Conservation (phyloP, 2,888 invertebrate species). For the Hydriomena furcata region DNA sequence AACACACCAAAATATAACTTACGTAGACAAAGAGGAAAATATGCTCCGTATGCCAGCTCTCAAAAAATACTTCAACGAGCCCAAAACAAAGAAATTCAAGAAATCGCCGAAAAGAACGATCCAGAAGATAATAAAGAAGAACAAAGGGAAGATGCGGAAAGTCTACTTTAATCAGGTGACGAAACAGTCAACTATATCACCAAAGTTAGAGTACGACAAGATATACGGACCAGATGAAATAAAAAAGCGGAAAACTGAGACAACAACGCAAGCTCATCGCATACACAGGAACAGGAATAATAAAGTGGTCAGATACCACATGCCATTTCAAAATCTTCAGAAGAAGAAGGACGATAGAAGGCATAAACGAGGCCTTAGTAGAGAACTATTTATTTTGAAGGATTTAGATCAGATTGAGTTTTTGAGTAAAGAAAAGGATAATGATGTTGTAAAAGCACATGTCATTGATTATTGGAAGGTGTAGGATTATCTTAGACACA, state of each 20-base stretch:
- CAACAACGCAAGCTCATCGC: conserved; percentile 48
- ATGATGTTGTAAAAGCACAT: conserved; percentile 54
- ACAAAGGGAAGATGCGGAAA: conserved; percentile 52
- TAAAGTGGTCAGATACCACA: conserved; percentile 55
- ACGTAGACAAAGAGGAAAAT: conserved; percentile 64
- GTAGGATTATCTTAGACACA: neutral
- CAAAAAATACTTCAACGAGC: conserved; percentile 45
- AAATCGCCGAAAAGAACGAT: conserved; percentile 65
- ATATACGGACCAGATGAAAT: conserved; percentile 42
- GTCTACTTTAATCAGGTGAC: conserved; percentile 46
- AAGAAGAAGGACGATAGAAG: conserved; percentile 49
- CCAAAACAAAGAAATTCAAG: conserved; percentile 51
- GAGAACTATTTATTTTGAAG: conserved; percentile 56
- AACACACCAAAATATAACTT: conserved; percentile 47
- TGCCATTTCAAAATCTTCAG: conserved; percentile 61
- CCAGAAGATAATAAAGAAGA: conserved; percentile 74
- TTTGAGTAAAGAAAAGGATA: conserved; percentile 51
- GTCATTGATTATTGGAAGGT: conserved; percentile 61
- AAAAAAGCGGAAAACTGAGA: conserved; percentile 40
- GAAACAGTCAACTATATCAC: conserved; percentile 40
- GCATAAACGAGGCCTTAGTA: conserved; percentile 48
- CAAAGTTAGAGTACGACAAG: conserved; percentile 40
- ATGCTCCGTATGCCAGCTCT: conserved; percentile 56
- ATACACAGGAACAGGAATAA: conserved; percentile 47
- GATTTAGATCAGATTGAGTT: conserved; percentile 68